Percentiles rank a stretch among this genome's conserved stretches.
Evolutionary conservation across 53 echinoderm and acorn worm genomes (phyloP).

Genomic region (Mesocentrotus franciscanus): DNA sequence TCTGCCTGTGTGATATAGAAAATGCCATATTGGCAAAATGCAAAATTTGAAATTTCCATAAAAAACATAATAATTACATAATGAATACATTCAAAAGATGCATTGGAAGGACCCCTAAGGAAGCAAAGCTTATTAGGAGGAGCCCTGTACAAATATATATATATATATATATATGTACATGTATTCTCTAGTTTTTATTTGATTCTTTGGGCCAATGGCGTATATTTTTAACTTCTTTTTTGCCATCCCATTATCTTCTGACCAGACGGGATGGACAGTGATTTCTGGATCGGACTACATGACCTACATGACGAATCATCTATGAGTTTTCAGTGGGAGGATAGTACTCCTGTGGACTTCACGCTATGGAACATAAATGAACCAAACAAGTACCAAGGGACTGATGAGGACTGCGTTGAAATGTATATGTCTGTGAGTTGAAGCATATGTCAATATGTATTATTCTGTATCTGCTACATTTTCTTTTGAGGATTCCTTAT

Average conservation of each 20-base stretch:
- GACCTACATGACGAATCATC: slow-evolving; percentile 60
- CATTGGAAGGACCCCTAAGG: too few species aligned
- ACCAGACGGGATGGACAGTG: slow-evolving; percentile 66
- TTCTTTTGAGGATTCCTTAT: too few species aligned
- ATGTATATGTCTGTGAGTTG: slow-evolving; percentile 78
- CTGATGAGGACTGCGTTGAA: slow-evolving; percentile 85
- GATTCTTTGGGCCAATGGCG: not conserved
- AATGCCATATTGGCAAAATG: too few species aligned
- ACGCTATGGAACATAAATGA: slow-evolving; percentile 79
- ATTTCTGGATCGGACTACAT: slow-evolving; percentile 89
- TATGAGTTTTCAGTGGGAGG: slow-evolving; percentile 81
- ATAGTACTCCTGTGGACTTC: slow-evolving; percentile 73
- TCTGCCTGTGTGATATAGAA: too few species aligned
- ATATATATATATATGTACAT: too few species aligned
- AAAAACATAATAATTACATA: too few species aligned
- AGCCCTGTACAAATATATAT: too few species aligned
- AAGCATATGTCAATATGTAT: not conserved
- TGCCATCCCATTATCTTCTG: not conserved
- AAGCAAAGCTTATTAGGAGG: too few species aligned
- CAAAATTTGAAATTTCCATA: too few species aligned
- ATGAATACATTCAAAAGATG: too few species aligned
- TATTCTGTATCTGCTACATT: not conserved
- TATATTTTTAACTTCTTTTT: not conserved
- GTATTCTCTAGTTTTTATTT: not conserved
- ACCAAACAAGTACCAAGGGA: slow-evolving; percentile 84